Conservation (phyloP, 2,113 vertebrate genomes). For the Cochlearius cochlearius region DNA sequence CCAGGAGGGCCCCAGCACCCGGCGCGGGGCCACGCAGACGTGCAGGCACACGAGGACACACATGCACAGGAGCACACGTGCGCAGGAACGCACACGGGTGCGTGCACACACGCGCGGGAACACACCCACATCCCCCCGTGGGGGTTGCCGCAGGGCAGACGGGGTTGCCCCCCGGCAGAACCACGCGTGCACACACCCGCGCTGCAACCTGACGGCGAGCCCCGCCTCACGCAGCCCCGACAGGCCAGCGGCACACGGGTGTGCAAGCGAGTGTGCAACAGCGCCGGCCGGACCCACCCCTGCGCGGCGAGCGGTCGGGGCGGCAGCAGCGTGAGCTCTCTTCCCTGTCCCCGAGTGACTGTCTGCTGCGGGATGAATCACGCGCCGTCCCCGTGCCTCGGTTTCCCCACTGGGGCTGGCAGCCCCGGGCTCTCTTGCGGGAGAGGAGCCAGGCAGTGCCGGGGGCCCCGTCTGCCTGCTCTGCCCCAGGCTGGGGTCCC, state of each 20-base stretch:
- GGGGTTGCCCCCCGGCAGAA: not conserved
- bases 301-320: accelerated
- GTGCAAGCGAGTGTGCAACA: accelerated
- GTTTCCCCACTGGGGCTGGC: not conserved
- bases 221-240: not conserved
- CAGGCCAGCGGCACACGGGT: not conserved
- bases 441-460: accelerated
- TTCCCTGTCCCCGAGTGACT: not conserved
- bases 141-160: not conserved
- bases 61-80: not conserved
- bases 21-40: accelerated
- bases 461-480: accelerated
- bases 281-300: not conserved
- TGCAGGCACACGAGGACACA: not conserved
- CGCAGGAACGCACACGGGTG: not conserved
- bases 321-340: not conserved
- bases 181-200: not conserved
- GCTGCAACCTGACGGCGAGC: not conserved
- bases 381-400: not conserved
- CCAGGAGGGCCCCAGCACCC: not conserved
- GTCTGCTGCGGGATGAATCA: not conserved
- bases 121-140: not conserved
- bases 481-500: not conserved
- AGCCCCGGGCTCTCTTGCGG: not conserved
- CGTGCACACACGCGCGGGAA: not conserved